These are phyloP conservation scores for Echeneis naucrates DNA, from an alignment of 2,797 vertebrate species.

Conservation along the genomic window DNA sequence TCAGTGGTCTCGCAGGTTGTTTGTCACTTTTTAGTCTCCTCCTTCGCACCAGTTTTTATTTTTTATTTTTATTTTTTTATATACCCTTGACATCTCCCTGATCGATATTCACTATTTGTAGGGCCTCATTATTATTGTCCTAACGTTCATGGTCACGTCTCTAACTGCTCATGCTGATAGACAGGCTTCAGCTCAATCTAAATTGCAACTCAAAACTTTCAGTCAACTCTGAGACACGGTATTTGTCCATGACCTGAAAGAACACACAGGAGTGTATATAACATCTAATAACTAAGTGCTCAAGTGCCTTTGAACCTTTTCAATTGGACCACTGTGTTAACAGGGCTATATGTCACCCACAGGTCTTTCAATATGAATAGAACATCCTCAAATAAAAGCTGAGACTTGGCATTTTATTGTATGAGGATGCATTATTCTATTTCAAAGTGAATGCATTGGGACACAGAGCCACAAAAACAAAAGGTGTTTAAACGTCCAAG, in stretches of 20 bases:
- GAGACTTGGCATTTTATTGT: neutral
- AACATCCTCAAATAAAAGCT: neutral
- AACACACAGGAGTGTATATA: neutral
- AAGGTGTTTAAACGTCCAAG: neutral
- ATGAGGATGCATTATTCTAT: neutral
- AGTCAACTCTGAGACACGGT: neutral
- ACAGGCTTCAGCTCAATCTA: neutral
- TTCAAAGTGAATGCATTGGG: neutral
- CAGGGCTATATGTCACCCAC: neutral
- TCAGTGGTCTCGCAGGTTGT: neutral
- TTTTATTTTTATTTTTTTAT: too few relatives aligned
- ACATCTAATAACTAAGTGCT: neutral
- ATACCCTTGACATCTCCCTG: neutral
- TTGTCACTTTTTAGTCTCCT: neutral
- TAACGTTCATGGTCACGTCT: neutral
- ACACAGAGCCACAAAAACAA: neutral
- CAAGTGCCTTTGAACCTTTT: neutral
- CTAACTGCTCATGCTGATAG: neutral
- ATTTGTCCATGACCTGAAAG: neutral
- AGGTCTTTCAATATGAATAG: neutral
- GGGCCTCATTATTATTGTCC: neutral
- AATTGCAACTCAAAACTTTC: neutral
- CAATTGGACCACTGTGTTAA: neutral
- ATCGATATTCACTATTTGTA: neutral
- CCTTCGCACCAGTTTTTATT: too few relatives aligned